These are phyloP conservation scores for Himalopsyche kuldschensis DNA, from an alignment of 2,888 invertebrate species.

Conservation along the genomic window DNA sequence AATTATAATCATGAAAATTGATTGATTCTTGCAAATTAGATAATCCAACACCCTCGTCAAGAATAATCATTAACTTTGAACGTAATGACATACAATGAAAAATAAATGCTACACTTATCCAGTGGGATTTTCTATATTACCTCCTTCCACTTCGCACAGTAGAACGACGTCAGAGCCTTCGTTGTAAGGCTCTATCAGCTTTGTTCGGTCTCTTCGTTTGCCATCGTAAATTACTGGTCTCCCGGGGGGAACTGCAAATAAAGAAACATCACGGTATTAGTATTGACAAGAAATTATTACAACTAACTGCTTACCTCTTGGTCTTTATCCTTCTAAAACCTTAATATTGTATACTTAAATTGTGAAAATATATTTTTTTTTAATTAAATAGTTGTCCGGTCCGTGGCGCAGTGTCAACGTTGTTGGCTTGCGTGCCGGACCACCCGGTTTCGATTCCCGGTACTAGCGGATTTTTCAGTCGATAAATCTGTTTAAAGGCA, in stretches of 20 bases:
- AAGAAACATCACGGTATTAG: constrained; percentile 44
- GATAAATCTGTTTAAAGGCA: too few species aligned
- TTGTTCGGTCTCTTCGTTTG: constrained; percentile 73
- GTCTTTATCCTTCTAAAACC: background rate
- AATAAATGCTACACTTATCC: constrained; percentile 6
- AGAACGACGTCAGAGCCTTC: constrained; percentile 82
- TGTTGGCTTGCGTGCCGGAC: too few species aligned
- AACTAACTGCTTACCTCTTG: background rate
- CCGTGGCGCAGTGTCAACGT: too few species aligned
- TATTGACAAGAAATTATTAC: background rate
- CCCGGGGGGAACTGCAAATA: constrained; percentile 73
- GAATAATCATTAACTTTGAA: too few species aligned
- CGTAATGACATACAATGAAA: background rate
- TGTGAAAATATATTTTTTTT: too few species aligned
- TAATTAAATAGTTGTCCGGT: too few species aligned
- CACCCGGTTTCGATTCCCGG: too few species aligned
- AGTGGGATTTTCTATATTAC: constrained; percentile 52
- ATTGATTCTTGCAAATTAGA: too few species aligned
- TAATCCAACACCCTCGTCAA: too few species aligned
- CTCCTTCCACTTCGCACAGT: constrained; percentile 81
- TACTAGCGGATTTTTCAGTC: too few species aligned
- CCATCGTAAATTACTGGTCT: constrained; percentile 81
- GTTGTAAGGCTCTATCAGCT: constrained; percentile 79
- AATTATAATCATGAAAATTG: too few species aligned
- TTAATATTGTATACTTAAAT: too few species aligned